Conservation (phyloP, 37 sponge, comb jelly and placozoan genomes). For the Halisarca cf. caerulea region DNA sequence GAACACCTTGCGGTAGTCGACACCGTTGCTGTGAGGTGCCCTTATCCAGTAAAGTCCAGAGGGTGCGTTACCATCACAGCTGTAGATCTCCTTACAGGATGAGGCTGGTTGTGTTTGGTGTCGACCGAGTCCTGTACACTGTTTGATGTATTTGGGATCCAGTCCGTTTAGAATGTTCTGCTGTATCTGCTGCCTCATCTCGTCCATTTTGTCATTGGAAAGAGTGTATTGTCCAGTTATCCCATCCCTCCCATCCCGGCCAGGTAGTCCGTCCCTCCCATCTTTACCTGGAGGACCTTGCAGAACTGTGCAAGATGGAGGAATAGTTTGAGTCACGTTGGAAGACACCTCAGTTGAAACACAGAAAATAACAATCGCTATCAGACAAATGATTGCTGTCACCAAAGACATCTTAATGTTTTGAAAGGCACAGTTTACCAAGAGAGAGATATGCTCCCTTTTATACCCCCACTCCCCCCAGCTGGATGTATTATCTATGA, state of each 20-base stretch:
- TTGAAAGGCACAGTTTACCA: neutral
- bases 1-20: neutral
- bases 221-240: neutral
- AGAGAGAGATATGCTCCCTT: too few species aligned
- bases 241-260: neutral
- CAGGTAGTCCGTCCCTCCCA: neutral
- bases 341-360: too few species aligned
- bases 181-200: neutral
- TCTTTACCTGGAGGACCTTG: constrained; percentile 10
- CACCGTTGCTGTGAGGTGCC: neutral
- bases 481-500: too few species aligned
- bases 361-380: too few species aligned
- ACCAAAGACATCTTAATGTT: too few species aligned
- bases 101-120: neutral
- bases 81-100: neutral
- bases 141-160: neutral
- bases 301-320: neutral
- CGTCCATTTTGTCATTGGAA: neutral
- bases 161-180: neutral
- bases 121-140: neutral
- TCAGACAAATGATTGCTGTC: too few species aligned
- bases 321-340: too few species aligned
- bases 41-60: constrained; percentile 5
- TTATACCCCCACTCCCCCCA: neutral
- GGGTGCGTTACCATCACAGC: neutral